Evolutionary conservation across 2,888 invertebrate genomes (phyloP), one percentile per base, ranked within the genome.

Genomic region (Pterobdella sp.): DNA sequence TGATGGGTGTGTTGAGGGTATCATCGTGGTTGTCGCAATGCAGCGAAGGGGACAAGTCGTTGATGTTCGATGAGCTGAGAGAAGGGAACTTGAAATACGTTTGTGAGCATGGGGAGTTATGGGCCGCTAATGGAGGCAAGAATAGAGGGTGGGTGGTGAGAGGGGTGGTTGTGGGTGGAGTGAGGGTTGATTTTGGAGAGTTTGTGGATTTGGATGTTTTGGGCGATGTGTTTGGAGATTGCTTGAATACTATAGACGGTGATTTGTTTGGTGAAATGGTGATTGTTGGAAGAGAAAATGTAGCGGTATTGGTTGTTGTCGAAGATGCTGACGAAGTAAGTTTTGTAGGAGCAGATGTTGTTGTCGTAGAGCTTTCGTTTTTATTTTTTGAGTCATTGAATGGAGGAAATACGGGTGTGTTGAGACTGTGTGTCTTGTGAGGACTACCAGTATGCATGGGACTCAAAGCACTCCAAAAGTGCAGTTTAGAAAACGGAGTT

Each of bases 381-480:
- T 42, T 42, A 18, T 18, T 42, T 42, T 42, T 42, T 14, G 42
- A 42, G 42, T 42, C 42, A 42, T 42, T 18, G 18, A 42, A 7
- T 14, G 18, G 7, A 42, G 42, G 18, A 42, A 42, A 42, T 3
- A 56, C 60, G n/a, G 60, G 60, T 26, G 60, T 56, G 60, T 56
- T 56, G 4, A 56, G n/a, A 22, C 3, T 56, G 4, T 56, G 60
- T 56, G 4, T 3, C n/a, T 56, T 37, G 18, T 79, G 77, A 14
- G 82, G 82, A 36, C 81, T 81, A 74, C 81, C 79, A 7, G 80
- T 79, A 10, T 81, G 79, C 18, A 81, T 79, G 1, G 83, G 83
- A 73, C 81, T 81, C 10, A 82, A 76, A 0, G 84, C 84, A 74
- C 83, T 83, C 85, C 85, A 84, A 79, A 85, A 84, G 75, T 84